These are phyloP conservation scores for Brachionus calyciflorus DNA, from an alignment of 1,140 invertebrate genomes.

Conservation along the genomic window DNA sequence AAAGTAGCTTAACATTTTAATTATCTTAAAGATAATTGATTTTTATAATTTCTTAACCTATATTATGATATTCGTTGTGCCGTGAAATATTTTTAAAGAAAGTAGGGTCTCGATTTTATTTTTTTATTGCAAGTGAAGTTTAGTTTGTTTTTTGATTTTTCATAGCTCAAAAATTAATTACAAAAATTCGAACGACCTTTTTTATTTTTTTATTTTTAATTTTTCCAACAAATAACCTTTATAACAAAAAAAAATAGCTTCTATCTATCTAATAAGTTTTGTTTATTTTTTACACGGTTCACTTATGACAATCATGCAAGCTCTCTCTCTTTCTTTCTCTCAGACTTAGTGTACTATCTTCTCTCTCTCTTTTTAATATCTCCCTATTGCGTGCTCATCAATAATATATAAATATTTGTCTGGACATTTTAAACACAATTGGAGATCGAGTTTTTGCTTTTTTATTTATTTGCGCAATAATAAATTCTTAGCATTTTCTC, in stretches of 20 bases:
- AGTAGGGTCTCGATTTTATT: no score
- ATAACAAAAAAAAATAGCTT: no score
- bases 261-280: not conserved
- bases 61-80: conserved; percentile 40
- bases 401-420: no score
- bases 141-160: no score
- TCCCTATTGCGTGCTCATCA: no score
- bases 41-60: conserved; percentile 10
- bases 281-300: conserved; percentile 23
- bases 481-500: no score
- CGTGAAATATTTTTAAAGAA: conserved; percentile 9
- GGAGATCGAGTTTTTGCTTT: no score
- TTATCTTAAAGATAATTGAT: conserved; percentile 38
- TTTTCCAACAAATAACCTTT: not conserved
- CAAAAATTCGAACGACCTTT: conserved; percentile 38
- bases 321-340: no score
- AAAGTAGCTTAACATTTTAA: conserved; percentile 4
- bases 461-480: no score
- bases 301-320: conserved; percentile 34
- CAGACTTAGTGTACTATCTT: no score
- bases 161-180: conserved; percentile 37
- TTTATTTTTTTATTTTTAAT: not conserved
- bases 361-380: not conserved
- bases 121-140: no score
- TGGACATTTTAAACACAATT: no score